phyloP scores from a whole-genome alignment of 1,140 invertebrate genomes.

The Zaprionus inermis region DNA sequence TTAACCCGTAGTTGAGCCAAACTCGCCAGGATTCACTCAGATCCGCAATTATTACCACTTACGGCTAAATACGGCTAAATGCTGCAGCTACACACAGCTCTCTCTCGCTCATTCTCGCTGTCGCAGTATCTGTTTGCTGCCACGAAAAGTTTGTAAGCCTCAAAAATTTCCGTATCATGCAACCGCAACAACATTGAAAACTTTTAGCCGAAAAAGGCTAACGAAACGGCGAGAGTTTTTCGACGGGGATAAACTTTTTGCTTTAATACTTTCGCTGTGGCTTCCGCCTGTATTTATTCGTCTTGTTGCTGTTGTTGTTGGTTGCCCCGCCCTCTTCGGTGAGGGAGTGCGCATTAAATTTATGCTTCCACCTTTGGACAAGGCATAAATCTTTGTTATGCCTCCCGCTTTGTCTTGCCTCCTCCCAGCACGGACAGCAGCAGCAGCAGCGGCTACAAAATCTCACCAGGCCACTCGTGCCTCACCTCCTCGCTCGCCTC shows the following conservation, averaged over 20 bases:
- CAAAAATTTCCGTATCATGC: constrained; percentile 71
- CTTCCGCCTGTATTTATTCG: constrained; percentile 1
- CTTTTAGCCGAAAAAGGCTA: constrained; percentile 53
- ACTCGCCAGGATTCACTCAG: constrained; percentile 37
- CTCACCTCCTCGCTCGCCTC: neutral
- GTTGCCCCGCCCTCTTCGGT: constrained; percentile 44
- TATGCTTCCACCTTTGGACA: constrained; percentile 59
- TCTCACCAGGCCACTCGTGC: constrained; percentile 9
- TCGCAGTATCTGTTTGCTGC: constrained; percentile 19
- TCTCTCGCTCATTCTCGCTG: neutral
- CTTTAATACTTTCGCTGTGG: constrained; percentile 61
- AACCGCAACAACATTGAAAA: constrained; percentile 59
- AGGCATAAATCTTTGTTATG: constrained; percentile 74
- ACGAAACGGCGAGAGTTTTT: constrained; percentile 27
- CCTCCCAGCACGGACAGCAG: constrained; percentile 6
- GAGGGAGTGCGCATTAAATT: constrained; percentile 53
- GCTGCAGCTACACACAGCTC: constrained; percentile 33
- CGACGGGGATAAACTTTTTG: constrained; percentile 60
- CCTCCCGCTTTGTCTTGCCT: constrained; percentile 21
- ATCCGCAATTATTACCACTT: constrained; percentile 80
- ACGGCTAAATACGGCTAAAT: constrained; percentile 83
- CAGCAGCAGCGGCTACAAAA: constrained; percentile 11
- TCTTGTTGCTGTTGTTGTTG: constrained; percentile 10
- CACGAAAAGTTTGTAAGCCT: constrained; percentile 49
- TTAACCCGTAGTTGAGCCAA: constrained; percentile 12